Evolutionary conservation across 2,797 vertebrate species (phyloP).

Genomic region (Chromobotia macracanthus): DNA sequence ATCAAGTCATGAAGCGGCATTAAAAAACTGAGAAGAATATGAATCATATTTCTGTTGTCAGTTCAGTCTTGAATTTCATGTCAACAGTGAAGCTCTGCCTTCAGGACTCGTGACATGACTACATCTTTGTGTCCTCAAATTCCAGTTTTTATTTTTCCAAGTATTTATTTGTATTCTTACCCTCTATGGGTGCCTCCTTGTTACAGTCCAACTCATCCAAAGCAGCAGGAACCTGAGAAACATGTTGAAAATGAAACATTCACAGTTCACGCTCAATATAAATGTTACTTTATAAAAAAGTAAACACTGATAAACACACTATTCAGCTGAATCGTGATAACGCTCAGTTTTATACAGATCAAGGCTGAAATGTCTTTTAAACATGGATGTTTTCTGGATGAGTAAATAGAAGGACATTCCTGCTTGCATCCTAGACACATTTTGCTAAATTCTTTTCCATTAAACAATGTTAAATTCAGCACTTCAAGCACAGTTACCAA

Average conservation of each 20-base stretch:
- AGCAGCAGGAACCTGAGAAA: constrained; percentile 73
- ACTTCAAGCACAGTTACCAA: background rate
- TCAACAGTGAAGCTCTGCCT: background rate
- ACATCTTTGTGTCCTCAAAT: background rate
- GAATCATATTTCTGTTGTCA: constrained; percentile 21
- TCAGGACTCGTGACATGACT: background rate
- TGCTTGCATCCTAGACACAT: too few relatives aligned
- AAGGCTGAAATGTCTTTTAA: background rate
- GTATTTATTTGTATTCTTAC: constrained; percentile 60
- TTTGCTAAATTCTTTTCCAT: background rate
- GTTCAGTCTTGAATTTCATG: constrained; percentile 2
- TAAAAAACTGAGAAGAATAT: background rate
- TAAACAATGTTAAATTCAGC: background rate
- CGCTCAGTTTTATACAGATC: too few relatives aligned
- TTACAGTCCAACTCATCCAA: constrained; percentile 78
- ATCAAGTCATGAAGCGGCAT: background rate
- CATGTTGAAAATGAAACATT: constrained; percentile 25
- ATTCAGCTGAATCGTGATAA: too few relatives aligned
- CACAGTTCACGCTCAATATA: background rate
- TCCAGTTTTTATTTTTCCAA: background rate
- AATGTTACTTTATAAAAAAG: too few relatives aligned
- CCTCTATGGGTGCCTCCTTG: constrained; percentile 74
- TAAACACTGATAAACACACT: too few relatives aligned
- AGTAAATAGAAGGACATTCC: background rate
- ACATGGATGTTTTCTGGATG: background rate